Base-by-base conservation (phyloP, 2,888 invertebrate species). In the Calliphora vomitoria region DNA sequence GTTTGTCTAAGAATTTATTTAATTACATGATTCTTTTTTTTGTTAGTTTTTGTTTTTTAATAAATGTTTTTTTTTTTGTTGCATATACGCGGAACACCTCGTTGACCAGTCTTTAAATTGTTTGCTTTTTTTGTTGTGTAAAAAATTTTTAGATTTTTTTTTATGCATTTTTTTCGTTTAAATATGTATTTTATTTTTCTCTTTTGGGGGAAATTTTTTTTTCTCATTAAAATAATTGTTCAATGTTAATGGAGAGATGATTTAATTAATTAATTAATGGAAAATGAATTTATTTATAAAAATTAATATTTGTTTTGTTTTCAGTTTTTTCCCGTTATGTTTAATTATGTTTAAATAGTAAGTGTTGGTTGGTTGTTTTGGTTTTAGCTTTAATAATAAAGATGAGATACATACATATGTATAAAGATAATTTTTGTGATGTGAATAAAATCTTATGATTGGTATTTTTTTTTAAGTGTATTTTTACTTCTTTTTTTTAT, bases 11-110 rank as follows among this genome's bases (percentile, higher is more conserved):
- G 76, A n/a, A 44, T 81, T 60, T 72, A 44, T 78, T 60, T 72
- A 69, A 72, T 60, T 78, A 68, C 25, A 69, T 66, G 41, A 31
- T 31, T 58, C n/a, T 69, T 53, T 71, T 75, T 25, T 35, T 35
- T 31, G 31, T 69, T 50, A 15, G 25, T 66, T 75, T 82, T 64
- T 76, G 58, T 20, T 41, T 58, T 83, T 76, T 80, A 83, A 81
- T 79, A 81, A 84, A 58, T 85, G 72, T 89, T 87, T 89, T 4
- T 75, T 78, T 81, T 50, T 58, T 84, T 90, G 90, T 93, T 93
- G 92, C 92, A 93, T 92, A 92, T 93, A 92, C 92, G 92, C 93
- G 93, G 94, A 94, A 94, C 93, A 94, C 93, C 93, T 93, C 92
- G 93, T 92, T 93, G 91, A 93, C 93, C 93, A 93, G 93, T 93